These are phyloP conservation scores for Siniperca scherzeri DNA, from an alignment of 2,797 vertebrate genomes.

Conservation along the genomic window DNA sequence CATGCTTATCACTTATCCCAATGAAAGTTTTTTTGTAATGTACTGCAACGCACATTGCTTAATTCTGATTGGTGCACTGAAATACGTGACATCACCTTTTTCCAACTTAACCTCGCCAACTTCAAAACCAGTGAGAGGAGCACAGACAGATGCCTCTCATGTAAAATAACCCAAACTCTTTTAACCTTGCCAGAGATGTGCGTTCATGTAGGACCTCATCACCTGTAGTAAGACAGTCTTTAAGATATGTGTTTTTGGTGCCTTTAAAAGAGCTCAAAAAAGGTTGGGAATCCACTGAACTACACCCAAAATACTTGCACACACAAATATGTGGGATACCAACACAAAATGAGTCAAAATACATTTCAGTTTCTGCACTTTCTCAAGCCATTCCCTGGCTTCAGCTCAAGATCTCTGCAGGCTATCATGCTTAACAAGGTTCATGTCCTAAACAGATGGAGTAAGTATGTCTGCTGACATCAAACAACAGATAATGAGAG, in stretches of 20 bases:
- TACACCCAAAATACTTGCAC: neutral
- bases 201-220: neutral
- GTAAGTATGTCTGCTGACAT: neutral
- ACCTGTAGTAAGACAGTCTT: neutral
- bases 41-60: neutral
- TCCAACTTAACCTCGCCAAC: neutral
- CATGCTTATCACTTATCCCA: neutral
- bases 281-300: neutral
- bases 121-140: neutral
- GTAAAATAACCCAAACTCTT: neutral
- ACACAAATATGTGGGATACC: neutral
- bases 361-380: neutral
- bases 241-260: neutral
- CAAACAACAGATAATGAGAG: conserved; percentile 5
- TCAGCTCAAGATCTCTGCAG: no score
- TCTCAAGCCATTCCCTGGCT: no score
- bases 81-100: neutral
- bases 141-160: neutral
- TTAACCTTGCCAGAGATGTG: neutral
- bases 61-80: neutral
- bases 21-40: neutral
- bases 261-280: neutral
- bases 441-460: neutral
- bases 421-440: no score
- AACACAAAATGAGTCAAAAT: neutral